Evolutionary conservation across 2,888 invertebrate species (phyloP), one percentile per base, ranked within the genome.

Genomic region (Philopedon plagiatum): DNA sequence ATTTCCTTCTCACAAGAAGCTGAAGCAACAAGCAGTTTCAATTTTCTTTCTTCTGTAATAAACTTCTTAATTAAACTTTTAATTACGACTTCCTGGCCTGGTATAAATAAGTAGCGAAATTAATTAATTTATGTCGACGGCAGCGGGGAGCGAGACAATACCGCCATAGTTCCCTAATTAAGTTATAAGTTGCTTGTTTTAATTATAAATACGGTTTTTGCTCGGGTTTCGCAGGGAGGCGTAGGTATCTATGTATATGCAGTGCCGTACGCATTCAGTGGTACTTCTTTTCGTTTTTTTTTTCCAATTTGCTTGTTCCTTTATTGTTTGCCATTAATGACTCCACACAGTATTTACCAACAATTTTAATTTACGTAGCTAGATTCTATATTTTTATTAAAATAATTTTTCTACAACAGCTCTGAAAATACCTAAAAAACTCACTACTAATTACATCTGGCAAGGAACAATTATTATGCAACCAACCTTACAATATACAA

Each of bases 171-270:
- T 75, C 71, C 75, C 76, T 79, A 76, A 77, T 77, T 78, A 76
- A 80, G 77, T 80, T 80, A 77, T 77, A 76, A 77, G 77, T 79
- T 80, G 71, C 78, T 72, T 71, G 73, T 76, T 75, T 78, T 77
- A 77, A 77, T 77, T 75, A 75, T 64, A 32, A 41, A 61, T 46
- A 61, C 61, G 15, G 61, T 46, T 61, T 60, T 58, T 61, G 49
- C 32, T 68, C n/a, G 15, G 7, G 13, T 1, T 15, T 61, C 29
- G 39, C 32, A 29, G 46, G 26, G 44, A 11, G 41, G 29, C 21
- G 18, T 21, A 46, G 60, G 37, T 58, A 0, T n/a, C n/a, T n/a
- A 7, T 13, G 2, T 29, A 29, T 13, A 29, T 15, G 15, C 51
- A 51, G 51, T 51, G 26, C 1, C 51, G 51, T 29, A 51, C 23